Evolutionary conservation across 2,888 invertebrate species (phyloP).

Genomic region (Melolontha melolontha): DNA sequence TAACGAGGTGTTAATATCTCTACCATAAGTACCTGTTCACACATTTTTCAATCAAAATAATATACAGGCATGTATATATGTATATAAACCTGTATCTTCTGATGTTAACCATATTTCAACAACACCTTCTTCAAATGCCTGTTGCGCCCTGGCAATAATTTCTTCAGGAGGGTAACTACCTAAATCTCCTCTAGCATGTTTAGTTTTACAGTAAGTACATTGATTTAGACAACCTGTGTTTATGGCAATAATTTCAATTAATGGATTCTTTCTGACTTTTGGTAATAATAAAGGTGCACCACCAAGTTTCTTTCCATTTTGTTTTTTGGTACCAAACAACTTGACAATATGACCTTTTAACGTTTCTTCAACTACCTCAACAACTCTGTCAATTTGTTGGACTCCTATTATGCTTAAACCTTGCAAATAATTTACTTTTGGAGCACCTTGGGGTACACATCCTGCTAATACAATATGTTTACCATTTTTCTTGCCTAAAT

Average conservation of each 20-base stretch:
- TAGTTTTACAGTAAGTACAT: conserved; percentile 99
- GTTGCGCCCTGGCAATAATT: conserved; percentile 86
- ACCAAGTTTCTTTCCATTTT: conserved; percentile 81
- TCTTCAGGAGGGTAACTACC: conserved; percentile 93
- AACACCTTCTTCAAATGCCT: conserved; percentile 92
- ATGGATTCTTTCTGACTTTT: conserved; percentile 94
- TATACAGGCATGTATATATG: background rate
- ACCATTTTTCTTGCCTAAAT: conserved; percentile 77
- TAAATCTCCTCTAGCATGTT: conserved; percentile 96
- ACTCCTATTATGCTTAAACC: conserved; percentile 97
- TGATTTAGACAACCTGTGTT: conserved; percentile 98
- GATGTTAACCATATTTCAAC: conserved; percentile 98
- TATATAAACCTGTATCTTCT: conserved; percentile 88
- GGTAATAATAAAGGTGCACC: conserved; percentile 91
- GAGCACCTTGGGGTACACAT: conserved; percentile 96
- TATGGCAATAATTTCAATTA: conserved; percentile 97
- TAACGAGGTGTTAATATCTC: conserved; percentile 90
- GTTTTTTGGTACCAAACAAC: conserved; percentile 82
- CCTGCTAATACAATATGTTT: conserved; percentile 96
- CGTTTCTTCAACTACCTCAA: conserved; percentile 98
- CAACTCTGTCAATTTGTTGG: conserved; percentile 97
- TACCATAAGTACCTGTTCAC: conserved; percentile 85
- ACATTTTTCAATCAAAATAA: background rate
- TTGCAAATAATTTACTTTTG: conserved; percentile 75
- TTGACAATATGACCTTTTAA: conserved; percentile 78